Percentiles rank a stretch among this genome's conserved stretches.
phyloP scores from a whole-genome alignment of 2,113 vertebrate species.

The Tetrao urogallus region DNA sequence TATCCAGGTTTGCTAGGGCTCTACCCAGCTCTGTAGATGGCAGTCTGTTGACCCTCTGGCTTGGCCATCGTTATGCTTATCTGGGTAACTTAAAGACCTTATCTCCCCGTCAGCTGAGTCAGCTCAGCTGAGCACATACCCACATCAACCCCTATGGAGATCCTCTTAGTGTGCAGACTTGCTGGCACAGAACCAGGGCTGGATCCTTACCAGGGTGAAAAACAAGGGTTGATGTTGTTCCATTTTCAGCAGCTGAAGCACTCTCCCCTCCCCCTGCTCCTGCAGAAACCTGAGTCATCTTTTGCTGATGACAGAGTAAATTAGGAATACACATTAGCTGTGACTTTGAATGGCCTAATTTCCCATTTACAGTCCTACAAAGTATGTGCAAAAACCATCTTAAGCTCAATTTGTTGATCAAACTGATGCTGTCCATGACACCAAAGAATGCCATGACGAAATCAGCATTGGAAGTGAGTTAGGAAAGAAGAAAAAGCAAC shows the following conservation, averaged over 20 bases:
- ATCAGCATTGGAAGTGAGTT: background rate
- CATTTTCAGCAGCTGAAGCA: background rate
- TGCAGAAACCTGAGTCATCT: background rate
- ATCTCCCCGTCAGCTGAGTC: background rate
- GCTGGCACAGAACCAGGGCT: background rate
- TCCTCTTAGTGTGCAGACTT: background rate
- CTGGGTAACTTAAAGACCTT: background rate
- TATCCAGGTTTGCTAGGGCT: background rate
- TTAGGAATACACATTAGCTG: background rate
- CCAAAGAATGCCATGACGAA: background rate
- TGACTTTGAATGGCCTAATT: background rate
- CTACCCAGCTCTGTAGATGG: background rate
- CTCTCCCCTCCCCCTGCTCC: background rate
- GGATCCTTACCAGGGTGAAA: background rate
- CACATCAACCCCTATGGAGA: background rate
- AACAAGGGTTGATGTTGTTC: background rate
- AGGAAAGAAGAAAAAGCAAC: background rate
- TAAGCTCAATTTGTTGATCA: background rate
- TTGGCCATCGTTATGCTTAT: background rate
- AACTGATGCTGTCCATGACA: accelerated
- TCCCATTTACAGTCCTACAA: background rate
- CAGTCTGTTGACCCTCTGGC: background rate
- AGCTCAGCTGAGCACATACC: background rate
- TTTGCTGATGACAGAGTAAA: background rate
- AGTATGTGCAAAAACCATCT: background rate